Base-by-base conservation (phyloP, 2,888 invertebrate genomes). In the Mamestra brassicae region DNA sequence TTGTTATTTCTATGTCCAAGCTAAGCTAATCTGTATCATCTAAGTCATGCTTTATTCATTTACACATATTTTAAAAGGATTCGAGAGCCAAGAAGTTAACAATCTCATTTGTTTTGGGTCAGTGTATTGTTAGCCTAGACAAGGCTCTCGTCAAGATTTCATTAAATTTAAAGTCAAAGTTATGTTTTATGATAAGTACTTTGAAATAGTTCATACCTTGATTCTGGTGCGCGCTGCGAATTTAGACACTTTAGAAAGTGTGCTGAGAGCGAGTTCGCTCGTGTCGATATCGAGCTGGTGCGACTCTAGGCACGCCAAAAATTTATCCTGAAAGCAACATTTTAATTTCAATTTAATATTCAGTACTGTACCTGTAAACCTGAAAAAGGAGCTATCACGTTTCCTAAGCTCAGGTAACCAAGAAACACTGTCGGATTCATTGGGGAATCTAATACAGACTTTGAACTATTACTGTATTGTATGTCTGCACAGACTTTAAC, bases 231-330 rank as follows among this genome's bases (percentile, higher is more conserved):
- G 97, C 80, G 98, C 97, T 60, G 98, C 98, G 94, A 98, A 98
- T 97, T 98, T 98, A 92, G 99, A 98, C 84, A 99, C 99, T 97
- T 98, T 99, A 88, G 98, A 98, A 86, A 99, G 97, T 76, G 99
- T 98, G 90, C 98, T 98, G 90, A 98, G 97, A 89, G 98, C 98
- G 80, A 98, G 97, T 93, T 99, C 99, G 93, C 98, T 98, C 75
- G 98, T 98, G 93, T 98, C 98, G 89, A 99, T 98, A 93, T 98
- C 98, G 87, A 99, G 96, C 93, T 98, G 98, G 89, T 98, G 98
- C 57, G 98, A 98, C 90, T 98, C 98, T 84, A 98, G 95, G 89
- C 97, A 97, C 77, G 98, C 97, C 88, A 98, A 96, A 93, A 98
- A 98, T 92, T 98, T 98, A 90, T 98, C 98, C 98, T 98, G 95